Evolutionary conservation across 2,113 vertebrate genomes (phyloP).

Genomic region (Aldabrachelys gigantea): DNA sequence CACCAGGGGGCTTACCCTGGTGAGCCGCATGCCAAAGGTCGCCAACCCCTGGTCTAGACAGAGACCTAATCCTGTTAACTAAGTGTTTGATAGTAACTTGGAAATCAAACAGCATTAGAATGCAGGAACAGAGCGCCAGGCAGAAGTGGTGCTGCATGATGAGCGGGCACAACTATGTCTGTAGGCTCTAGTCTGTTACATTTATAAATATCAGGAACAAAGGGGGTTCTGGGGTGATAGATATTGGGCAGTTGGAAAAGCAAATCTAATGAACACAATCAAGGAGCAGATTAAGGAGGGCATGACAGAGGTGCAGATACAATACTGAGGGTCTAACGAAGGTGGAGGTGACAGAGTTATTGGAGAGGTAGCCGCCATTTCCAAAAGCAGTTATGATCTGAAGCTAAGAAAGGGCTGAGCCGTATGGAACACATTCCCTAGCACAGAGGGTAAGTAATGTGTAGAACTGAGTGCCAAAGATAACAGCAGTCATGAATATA

Average conservation of each 20-base stretch:
- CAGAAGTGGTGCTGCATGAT: not conserved
- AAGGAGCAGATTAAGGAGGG: not conserved
- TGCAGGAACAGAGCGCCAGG: not conserved
- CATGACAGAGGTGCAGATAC: fast-evolving
- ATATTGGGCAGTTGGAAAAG: not conserved
- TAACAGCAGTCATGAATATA: slow-evolving; percentile 1
- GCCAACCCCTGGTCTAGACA: not conserved
- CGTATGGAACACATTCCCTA: slow-evolving; percentile 28
- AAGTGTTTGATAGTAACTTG: not conserved
- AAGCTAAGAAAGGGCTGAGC: slow-evolving; percentile 4
- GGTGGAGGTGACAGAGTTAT: fast-evolving
- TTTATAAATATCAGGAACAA: not conserved
- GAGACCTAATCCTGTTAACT: not conserved
- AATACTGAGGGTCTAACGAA: not conserved
- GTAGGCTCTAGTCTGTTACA: not conserved
- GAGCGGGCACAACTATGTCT: not conserved
- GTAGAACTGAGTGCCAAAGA: not conserved
- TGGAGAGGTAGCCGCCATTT: slow-evolving; percentile 1
- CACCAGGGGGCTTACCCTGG: too few species aligned
- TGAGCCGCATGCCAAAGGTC: too few species aligned
- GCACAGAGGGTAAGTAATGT: slow-evolving; percentile 9
- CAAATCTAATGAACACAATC: not conserved
- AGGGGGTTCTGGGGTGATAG: not conserved
- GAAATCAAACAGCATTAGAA: not conserved
- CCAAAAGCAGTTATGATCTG: not conserved